These are phyloP conservation scores for Chymomyza fuscimana DNA, from an alignment of 2,888 invertebrate species.

Conservation along the genomic window DNA sequence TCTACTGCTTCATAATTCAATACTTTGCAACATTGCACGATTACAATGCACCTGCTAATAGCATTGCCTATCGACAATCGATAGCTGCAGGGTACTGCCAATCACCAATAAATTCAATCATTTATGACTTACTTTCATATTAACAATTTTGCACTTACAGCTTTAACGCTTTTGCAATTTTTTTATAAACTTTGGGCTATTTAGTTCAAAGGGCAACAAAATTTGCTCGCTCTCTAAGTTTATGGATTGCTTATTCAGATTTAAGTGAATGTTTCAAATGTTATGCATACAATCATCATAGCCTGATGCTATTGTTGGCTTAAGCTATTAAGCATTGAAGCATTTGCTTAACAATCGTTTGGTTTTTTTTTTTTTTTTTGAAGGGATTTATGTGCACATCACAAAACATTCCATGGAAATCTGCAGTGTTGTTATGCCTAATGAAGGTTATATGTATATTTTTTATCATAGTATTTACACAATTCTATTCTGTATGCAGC, in stretches of 20 bases:
- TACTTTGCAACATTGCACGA: no score
- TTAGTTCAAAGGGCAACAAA: background rate
- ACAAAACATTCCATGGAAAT: background rate
- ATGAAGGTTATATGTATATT: background rate
- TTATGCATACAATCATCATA: background rate
- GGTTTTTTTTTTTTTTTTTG: background rate
- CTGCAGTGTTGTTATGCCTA: background rate
- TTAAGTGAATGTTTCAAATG: background rate
- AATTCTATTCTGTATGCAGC: slow-evolving; percentile 3
- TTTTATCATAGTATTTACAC: background rate
- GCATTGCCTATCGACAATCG: no score
- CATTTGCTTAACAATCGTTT: background rate
- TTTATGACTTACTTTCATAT: no score
- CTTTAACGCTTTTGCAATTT: no score
- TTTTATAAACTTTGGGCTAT: background rate
- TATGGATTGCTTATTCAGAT: background rate
- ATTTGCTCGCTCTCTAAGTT: background rate
- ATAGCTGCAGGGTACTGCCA: no score
- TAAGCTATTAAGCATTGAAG: slow-evolving; percentile 3
- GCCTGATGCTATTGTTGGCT: background rate
- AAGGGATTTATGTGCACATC: slow-evolving; percentile 4
- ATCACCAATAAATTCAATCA: no score
- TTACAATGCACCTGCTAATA: no score
- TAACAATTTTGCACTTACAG: no score
- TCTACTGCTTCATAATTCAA: no score